These are phyloP conservation scores for Galerucella pusilla DNA, from an alignment of 2,888 invertebrate species.

Conservation along the genomic window DNA sequence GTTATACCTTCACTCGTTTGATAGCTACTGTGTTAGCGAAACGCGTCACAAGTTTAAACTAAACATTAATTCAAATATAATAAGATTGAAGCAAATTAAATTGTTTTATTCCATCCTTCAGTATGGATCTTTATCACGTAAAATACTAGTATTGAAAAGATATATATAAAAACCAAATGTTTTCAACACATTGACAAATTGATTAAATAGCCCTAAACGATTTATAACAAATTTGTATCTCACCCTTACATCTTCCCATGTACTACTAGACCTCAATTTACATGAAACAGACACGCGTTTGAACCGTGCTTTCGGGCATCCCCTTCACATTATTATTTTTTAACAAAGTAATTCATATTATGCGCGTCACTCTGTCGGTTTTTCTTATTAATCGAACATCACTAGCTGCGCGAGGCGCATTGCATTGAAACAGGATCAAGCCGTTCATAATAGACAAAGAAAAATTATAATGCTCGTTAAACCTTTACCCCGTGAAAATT, in stretches of 20 bases:
- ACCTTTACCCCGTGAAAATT: neutral
- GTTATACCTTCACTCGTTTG: too few species aligned
- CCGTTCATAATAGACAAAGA: too few species aligned
- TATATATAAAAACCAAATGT: neutral
- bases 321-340: conserved; percentile 7
- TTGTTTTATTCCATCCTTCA: too few species aligned
- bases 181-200: conserved; percentile 8
- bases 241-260: conserved; percentile 8
- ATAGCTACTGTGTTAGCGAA: too few species aligned
- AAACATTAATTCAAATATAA: too few species aligned
- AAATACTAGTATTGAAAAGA: neutral
- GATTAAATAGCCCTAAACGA: neutral
- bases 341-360: conserved; percentile 10
- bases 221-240: conserved; percentile 5
- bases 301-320: neutral
- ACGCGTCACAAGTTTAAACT: too few species aligned
- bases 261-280: conserved; percentile 10
- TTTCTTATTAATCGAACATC: conserved; percentile 3
- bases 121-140: too few species aligned
- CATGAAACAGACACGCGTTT: conserved; percentile 10
- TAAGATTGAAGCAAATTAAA: too few species aligned
- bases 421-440: neutral
- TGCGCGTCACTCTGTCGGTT: neutral
- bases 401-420: neutral
- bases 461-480: neutral